Percentiles rank a stretch among this genome's conserved stretches.
Evolutionary conservation across 1,140 invertebrate species (phyloP).

Genomic region (Aphidius gifuensis): DNA sequence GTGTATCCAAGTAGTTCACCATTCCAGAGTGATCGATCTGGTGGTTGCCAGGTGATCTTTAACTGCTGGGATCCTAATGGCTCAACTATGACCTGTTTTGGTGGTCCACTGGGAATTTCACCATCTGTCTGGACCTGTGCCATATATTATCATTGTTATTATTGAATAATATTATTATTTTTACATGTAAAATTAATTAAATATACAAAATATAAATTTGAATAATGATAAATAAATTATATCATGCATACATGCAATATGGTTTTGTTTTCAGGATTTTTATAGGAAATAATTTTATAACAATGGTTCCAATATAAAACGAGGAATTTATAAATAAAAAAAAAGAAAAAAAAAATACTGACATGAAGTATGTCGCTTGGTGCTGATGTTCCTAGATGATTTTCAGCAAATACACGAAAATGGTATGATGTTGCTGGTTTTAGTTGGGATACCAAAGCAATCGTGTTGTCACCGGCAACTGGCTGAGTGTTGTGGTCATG

Average conservation of each 20-base stretch:
- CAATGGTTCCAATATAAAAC: no score
- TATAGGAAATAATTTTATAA: no score
- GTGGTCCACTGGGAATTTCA: slow-evolving; percentile 62
- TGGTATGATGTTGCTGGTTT: slow-evolving; percentile 67
- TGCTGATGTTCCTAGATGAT: slow-evolving; percentile 63
- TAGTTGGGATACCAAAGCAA: slow-evolving; percentile 58
- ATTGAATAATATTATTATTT: not conserved
- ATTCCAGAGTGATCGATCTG: slow-evolving; percentile 58
- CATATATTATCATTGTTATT: slow-evolving; percentile 1
- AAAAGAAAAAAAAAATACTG: slow-evolving; percentile 36
- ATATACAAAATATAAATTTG: no score
- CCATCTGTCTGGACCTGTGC: slow-evolving; percentile 59
- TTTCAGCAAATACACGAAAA: slow-evolving; percentile 65
- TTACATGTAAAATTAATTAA: no score
- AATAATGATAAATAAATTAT: no score
- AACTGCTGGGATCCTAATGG: slow-evolving; percentile 59
- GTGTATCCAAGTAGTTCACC: slow-evolving; percentile 65
- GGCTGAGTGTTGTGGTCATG: slow-evolving; percentile 58
- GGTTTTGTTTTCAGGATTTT: not conserved
- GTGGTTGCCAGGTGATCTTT: slow-evolving; percentile 62
- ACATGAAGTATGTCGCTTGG: slow-evolving; percentile 63
- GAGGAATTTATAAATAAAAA: not conserved
- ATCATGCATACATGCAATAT: not conserved
- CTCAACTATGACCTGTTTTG: slow-evolving; percentile 58
- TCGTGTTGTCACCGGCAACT: slow-evolving; percentile 58